These are phyloP conservation scores for Rhyacophila evoluta DNA, from an alignment of 2,888 invertebrate species.

Conservation along the genomic window DNA sequence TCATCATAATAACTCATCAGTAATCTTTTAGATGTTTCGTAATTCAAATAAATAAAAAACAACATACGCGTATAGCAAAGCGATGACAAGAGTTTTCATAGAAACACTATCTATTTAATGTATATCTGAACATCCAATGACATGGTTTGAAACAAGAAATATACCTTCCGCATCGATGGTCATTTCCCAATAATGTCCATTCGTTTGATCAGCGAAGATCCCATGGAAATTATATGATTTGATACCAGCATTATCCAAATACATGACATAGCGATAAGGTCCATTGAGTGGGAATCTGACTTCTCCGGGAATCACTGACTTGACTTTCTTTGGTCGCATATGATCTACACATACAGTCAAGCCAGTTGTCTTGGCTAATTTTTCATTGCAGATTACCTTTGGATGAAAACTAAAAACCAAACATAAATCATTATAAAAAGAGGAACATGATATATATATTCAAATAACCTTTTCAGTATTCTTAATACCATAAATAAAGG, in stretches of 20 bases:
- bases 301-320: not conserved
- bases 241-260: conserved; percentile 74
- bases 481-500: too few relatives aligned
- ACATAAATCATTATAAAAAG: conserved; percentile 43
- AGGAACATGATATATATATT: too few relatives aligned
- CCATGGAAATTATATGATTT: not conserved
- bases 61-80: too few relatives aligned
- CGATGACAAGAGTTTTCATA: too few relatives aligned
- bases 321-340: conserved; percentile 56
- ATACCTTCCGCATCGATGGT: not conserved
- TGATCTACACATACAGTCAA: conserved; percentile 80
- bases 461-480: too few relatives aligned
- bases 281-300: conserved; percentile 74
- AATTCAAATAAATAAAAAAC: too few relatives aligned
- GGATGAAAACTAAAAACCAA: conserved; percentile 55
- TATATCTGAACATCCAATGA: too few relatives aligned
- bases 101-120: too few relatives aligned
- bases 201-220: not conserved
- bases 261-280: conserved; percentile 74
- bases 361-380: conserved; percentile 76
- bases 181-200: not conserved
- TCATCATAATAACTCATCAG: too few relatives aligned
- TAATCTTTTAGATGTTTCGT: too few relatives aligned
- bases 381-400: conserved; percentile 76
- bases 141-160: not conserved